Conservation (phyloP, 2,113 vertebrate species). For the Manacus vitellinus region DNA sequence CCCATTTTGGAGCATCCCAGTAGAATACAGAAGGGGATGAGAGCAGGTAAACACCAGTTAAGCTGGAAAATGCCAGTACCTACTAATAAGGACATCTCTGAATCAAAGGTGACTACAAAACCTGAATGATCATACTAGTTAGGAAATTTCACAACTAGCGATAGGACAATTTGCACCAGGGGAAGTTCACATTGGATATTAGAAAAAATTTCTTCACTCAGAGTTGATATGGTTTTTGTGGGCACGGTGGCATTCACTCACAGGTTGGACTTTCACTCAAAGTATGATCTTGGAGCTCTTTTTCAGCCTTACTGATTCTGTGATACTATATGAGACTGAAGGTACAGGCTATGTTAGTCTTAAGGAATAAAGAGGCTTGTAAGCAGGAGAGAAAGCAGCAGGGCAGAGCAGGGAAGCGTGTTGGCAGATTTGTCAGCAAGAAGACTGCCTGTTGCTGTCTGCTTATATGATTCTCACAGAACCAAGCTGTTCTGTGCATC, state of each 20-base stretch:
- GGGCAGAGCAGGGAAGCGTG: not conserved
- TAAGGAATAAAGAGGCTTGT: not conserved
- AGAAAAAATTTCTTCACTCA: not conserved
- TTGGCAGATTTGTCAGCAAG: not conserved
- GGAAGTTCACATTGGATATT: not conserved
- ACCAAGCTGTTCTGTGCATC: not conserved
- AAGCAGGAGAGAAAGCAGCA: not conserved
- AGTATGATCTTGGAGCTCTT: not conserved
- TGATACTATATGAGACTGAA: not conserved
- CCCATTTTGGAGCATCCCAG: not conserved
- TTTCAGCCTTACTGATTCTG: not conserved
- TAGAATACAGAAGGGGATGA: not conserved
- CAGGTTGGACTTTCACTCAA: not conserved
- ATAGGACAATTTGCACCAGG: not conserved
- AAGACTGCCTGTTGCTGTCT: not conserved
- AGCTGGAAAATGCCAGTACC: not conserved
- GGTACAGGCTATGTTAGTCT: accelerated
- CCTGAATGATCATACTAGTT: not conserved
- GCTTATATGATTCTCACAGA: not conserved
- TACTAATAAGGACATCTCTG: not conserved
- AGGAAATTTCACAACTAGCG: not conserved
- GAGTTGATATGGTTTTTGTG: not conserved
- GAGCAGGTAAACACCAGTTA: not conserved
- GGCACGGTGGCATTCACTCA: not conserved
- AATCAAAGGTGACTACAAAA: not conserved